These are phyloP conservation scores for Theristicus caerulescens DNA, from an alignment of 2,113 vertebrate species.

Conservation along the genomic window DNA sequence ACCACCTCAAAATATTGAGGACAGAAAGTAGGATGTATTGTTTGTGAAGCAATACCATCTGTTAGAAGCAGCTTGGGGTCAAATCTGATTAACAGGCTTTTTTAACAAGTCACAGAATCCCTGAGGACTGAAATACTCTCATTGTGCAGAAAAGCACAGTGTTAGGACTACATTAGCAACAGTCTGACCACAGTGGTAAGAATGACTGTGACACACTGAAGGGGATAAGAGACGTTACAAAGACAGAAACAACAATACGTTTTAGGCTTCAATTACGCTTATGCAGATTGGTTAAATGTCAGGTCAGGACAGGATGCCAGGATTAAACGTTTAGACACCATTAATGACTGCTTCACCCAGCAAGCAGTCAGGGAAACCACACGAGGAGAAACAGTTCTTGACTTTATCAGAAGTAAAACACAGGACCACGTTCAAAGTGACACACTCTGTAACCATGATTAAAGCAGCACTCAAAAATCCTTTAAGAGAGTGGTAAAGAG, in stretches of 20 bases:
- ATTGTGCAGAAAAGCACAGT: neutral
- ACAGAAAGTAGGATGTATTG: neutral
- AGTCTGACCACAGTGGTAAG: neutral
- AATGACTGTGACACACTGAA: neutral
- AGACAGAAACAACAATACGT: neutral
- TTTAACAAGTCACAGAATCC: neutral
- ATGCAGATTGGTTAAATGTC: neutral
- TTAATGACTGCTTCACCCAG: neutral
- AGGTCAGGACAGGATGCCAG: neutral
- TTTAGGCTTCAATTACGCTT: neutral
- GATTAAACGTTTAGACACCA: neutral
- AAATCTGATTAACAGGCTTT: neutral
- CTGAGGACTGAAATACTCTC: neutral
- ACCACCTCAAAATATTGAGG: neutral
- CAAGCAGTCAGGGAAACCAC: neutral
- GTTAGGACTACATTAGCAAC: neutral
- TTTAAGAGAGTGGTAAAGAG: neutral
- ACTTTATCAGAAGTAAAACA: neutral
- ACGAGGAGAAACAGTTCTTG: neutral
- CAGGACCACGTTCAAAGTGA: neutral
- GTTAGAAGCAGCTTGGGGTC: neutral
- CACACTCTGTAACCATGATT: neutral
- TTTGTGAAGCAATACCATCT: neutral
- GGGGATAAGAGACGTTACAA: neutral
- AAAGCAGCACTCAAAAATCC: neutral